Conservation (phyloP, 2,113 vertebrate genomes). For the Ceuthmochares aereus region DNA sequence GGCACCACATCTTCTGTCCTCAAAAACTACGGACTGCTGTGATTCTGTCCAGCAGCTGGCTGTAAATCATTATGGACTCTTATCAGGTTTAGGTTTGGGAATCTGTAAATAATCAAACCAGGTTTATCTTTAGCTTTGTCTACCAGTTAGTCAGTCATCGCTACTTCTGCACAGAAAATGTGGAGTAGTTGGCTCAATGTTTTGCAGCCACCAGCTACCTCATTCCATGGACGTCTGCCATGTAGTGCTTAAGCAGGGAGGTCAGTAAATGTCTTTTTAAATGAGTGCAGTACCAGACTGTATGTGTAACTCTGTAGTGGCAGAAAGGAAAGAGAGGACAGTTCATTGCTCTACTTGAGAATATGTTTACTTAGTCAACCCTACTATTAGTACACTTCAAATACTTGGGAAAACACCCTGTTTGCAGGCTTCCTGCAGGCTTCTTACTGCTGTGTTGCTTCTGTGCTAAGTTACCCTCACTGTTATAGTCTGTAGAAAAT, state of each 20-base stretch:
- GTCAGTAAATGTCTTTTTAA: background rate
- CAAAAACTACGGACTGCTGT: background rate
- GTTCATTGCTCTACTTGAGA: background rate
- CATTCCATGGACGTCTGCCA: rapidly evolving
- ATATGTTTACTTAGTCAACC: background rate
- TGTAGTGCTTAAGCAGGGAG: background rate
- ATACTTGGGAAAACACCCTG: background rate
- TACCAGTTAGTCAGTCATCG: background rate
- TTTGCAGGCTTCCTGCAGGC: background rate
- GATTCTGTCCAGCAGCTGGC: background rate
- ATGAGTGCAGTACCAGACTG: background rate
- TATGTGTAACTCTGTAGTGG: background rate
- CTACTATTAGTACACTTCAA: background rate
- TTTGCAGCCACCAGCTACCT: background rate
- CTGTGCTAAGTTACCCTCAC: background rate
- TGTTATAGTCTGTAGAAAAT: background rate
- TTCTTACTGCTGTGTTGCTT: background rate
- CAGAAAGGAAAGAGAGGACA: background rate
- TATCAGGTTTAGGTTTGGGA: conserved; percentile 8
- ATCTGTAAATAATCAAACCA: conserved; percentile 50
- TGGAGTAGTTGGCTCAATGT: background rate
- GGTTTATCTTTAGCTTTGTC: background rate
- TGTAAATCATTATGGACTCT: conserved; percentile 50
- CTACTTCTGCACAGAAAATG: background rate
- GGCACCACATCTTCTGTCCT: background rate